Evolutionary conservation across 2,888 invertebrate species (phyloP).

Genomic region (Archaeoteleia sp.): DNA sequence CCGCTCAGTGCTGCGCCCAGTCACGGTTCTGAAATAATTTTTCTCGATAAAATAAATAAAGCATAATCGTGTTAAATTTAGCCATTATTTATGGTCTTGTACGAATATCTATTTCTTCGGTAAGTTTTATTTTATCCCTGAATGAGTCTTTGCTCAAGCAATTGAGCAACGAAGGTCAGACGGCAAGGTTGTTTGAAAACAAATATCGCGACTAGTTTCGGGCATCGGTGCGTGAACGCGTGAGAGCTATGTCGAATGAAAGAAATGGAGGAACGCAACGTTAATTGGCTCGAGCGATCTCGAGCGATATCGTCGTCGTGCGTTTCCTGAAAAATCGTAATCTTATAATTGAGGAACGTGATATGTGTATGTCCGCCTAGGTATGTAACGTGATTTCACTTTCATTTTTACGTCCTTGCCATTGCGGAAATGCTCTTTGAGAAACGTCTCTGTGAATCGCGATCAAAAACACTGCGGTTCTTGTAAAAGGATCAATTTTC

Average conservation of each 20-base stretch:
- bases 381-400: constrained; percentile 56
- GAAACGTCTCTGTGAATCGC: constrained; percentile 14
- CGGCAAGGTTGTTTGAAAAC: constrained; percentile 18
- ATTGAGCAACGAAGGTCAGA: constrained; percentile 17
- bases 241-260: constrained; percentile 7
- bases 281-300: constrained; percentile 14
- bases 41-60: too few species aligned
- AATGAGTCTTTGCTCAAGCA: constrained; percentile 11
- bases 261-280: neutral
- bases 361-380: constrained; percentile 6
- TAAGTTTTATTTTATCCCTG: too few species aligned
- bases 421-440: constrained; percentile 52
- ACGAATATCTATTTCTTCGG: too few species aligned
- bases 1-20: too few species aligned
- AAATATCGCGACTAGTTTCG: constrained; percentile 4
- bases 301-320: constrained; percentile 5
- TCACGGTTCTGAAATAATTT: too few species aligned
- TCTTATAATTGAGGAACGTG: constrained; percentile 10
- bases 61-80: too few species aligned
- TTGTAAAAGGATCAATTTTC: constrained; percentile 20
- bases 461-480: constrained; percentile 9
- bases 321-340: constrained; percentile 16
- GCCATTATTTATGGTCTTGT: too few species aligned
- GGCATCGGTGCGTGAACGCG: constrained; percentile 14
- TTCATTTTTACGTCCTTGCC: constrained; percentile 64